Conservation (phyloP, 2,888 invertebrate species). For the Schizaphis graminum region DNA sequence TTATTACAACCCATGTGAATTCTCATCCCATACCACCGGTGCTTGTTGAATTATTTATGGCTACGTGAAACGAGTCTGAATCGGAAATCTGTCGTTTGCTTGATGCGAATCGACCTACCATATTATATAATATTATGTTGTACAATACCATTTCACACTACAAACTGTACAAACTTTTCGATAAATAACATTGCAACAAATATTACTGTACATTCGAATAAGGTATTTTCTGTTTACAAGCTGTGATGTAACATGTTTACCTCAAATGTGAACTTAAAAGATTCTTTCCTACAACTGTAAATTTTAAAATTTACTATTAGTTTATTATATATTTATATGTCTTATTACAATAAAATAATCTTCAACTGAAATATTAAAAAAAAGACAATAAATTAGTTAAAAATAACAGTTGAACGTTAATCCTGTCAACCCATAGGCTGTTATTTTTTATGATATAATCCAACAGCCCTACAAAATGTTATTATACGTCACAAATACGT, state of each 20-base stretch:
- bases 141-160: background rate
- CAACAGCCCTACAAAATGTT: background rate
- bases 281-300: background rate
- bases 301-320: background rate
- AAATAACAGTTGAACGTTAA: background rate
- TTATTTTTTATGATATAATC: background rate
- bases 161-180: background rate
- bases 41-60: background rate
- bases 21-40: background rate
- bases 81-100: conserved; percentile 9
- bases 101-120: background rate
- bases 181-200: background rate
- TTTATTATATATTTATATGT: background rate
- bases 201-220: background rate
- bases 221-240: background rate
- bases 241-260: background rate
- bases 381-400: background rate
- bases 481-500: background rate
- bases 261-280: background rate
- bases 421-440: background rate
- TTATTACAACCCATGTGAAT: background rate
- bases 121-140: background rate
- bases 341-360: background rate
- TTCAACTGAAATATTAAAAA: background rate
- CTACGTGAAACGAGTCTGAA: background rate